A percentile compares a stretch with the other conserved stretches of the same genome.
Evolutionary conservation across 2,113 vertebrate species (phyloP).

Genomic region (Trematocara zebra): DNA sequence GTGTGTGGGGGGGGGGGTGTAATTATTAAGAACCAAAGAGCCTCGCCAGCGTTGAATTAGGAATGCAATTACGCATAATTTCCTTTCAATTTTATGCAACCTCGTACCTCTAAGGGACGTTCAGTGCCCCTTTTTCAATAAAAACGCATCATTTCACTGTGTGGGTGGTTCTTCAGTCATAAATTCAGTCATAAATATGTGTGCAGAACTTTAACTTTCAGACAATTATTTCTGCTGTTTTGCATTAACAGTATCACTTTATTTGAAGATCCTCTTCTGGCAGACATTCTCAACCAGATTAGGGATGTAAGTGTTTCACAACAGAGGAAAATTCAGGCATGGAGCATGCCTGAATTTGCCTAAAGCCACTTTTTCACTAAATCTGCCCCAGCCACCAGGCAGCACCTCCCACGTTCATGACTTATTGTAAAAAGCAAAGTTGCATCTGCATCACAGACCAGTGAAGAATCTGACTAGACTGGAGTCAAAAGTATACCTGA

Average conservation of each 20-base stretch:
- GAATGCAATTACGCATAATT: neutral
- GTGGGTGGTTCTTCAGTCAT: neutral
- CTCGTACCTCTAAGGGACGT: neutral
- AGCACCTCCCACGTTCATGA: neutral
- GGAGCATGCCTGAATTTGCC: neutral
- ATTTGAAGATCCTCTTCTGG: neutral
- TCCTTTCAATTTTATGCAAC: neutral
- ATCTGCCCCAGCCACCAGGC: neutral
- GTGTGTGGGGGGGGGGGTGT: no score
- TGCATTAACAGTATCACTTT: neutral
- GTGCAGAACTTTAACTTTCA: neutral
- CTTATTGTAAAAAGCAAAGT: neutral
- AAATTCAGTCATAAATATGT: neutral
- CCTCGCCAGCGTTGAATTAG: neutral
- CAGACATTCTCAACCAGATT: neutral
- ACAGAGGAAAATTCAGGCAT: neutral
- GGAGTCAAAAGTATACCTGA: slow-evolving; percentile 76
- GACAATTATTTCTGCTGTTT: neutral
- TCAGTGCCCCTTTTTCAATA: neutral
- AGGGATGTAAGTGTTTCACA: neutral
- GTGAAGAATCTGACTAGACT: neutral
- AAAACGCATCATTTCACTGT: neutral
- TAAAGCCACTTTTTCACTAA: neutral
- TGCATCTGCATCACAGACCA: neutral
- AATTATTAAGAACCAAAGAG: neutral